Conservation (phyloP, 2,113 vertebrate genomes). For the Dasyurus viverrinus region DNA sequence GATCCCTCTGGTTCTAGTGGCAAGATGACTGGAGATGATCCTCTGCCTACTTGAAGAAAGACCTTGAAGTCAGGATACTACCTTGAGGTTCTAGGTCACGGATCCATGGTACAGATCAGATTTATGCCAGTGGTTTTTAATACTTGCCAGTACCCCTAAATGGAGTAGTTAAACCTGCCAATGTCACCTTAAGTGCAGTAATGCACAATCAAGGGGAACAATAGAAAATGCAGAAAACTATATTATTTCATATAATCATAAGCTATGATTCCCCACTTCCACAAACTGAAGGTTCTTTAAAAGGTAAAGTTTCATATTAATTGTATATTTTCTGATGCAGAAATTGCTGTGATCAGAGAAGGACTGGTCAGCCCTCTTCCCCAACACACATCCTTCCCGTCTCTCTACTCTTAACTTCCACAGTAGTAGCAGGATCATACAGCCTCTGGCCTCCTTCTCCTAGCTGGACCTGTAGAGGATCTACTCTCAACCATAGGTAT, state of each 20-base stretch:
- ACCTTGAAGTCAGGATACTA: background rate
- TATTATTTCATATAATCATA: background rate
- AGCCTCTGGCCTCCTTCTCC: background rate
- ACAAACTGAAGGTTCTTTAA: background rate
- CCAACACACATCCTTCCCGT: background rate
- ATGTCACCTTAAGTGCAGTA: background rate
- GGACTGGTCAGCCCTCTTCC: background rate
- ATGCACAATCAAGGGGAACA: no score
- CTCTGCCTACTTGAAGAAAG: background rate
- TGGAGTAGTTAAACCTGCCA: background rate
- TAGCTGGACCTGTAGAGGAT: background rate
- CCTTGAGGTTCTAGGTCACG: background rate
- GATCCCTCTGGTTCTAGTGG: no score
- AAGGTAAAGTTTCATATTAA: background rate
- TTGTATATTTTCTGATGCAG: background rate
- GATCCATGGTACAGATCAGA: background rate
- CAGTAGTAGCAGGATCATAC: background rate
- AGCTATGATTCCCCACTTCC: background rate
- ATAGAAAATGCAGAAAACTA: background rate
- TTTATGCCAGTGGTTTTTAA: background rate
- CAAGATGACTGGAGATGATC: no score
- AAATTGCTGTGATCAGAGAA: background rate
- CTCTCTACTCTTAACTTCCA: background rate
- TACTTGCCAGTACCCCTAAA: background rate
- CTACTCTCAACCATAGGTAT: background rate